phyloP scores from a whole-genome alignment of 1,140 invertebrate genomes.

The Drosophila micromelanica region DNA sequence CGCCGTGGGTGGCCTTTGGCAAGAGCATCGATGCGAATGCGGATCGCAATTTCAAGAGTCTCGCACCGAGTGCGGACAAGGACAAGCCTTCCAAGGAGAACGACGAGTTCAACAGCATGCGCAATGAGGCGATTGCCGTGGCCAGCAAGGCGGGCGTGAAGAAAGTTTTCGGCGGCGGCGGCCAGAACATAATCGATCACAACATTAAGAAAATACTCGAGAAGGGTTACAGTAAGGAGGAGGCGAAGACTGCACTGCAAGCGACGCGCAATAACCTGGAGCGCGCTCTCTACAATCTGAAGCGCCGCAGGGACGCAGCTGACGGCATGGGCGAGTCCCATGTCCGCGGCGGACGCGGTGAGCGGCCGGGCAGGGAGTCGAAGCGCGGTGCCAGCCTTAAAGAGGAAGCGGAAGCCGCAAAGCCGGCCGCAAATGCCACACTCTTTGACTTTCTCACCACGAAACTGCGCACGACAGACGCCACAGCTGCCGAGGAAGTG shows the following conservation, averaged over 20 bases:
- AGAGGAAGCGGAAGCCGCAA: conserved; percentile 87
- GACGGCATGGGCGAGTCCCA: conserved; percentile 61
- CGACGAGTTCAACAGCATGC: conserved; percentile 93
- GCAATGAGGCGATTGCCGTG: conserved; percentile 94
- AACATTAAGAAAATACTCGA: conserved; percentile 93
- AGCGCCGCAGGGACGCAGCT: conserved; percentile 86
- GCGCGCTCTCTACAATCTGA: conserved; percentile 89
- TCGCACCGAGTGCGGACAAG: conserved; percentile 85
- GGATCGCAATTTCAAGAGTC: conserved; percentile 90
- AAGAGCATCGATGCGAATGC: conserved; percentile 87
- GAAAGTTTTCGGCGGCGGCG: conserved; percentile 89
- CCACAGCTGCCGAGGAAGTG: background rate
- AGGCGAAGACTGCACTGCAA: conserved; percentile 90
- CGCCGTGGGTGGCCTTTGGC: conserved; percentile 96
- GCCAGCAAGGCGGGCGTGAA: conserved; percentile 91
- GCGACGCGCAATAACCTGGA: conserved; percentile 90
- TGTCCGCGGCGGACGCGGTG: conserved; percentile 84
- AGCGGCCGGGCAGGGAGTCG: conserved; percentile 55
- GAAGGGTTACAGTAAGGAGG: conserved; percentile 91
- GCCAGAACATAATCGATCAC: conserved; percentile 89
- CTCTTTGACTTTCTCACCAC: conserved; percentile 95
- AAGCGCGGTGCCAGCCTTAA: conserved; percentile 85
- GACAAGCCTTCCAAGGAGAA: conserved; percentile 88
- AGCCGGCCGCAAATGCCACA: conserved; percentile 93
- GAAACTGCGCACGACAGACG: conserved; percentile 86